Evolutionary conservation across 2,888 invertebrate species (phyloP), one percentile per base, ranked within the genome.

Genomic region (Chaitophorus viminalis): DNA sequence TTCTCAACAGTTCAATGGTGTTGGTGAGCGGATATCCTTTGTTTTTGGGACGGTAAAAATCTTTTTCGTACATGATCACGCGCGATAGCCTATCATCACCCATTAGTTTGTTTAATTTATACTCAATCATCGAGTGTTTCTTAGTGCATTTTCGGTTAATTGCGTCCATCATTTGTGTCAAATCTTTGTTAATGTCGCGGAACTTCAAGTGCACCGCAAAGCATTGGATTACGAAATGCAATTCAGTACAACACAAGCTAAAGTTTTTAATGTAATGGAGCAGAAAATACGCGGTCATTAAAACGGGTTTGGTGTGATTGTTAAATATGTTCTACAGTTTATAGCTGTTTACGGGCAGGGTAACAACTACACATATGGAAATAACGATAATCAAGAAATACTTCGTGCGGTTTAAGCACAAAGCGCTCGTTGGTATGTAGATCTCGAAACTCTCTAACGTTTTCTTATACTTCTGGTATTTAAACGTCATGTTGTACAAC

Each of bases 211-310:
- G n/a, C 39, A 82, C 60, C 18, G 54, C 33, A 36, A 65, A 82
- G 3, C 75, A 74, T 14, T 81, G 52, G 54, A 81, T 74, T 25
- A 68, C 82, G 72, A 89, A 89, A 33, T 89, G 87, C 1, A 76
- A 25, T 60, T 89, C 89, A 29, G 39, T 70, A 6, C 31, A 89
- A 11, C 85, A 82, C 18, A 68, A 54, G 39, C 81, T 82, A n/a
- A 89, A 60, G 54, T 86, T 89, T 36, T 89, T 82, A 21, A 81
- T 77, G 54, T 85, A 89, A 77, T 87, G 77, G 39, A 77, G 52
- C 3, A 76, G 78, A 5, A 89, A 29, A 25, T 82, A 70, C 31
- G 78, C 46, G 2, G 82, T 84, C 75, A 89, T 39, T 33, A 79
- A 81, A 5, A 85, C 75, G 54, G 54, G 54, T 21, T 75, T 75